Percentiles rank a stretch among this genome's conserved stretches.
These are phyloP conservation scores for Anorthoa munda DNA, from an alignment of 2,888 invertebrate genomes.

Conservation along the genomic window DNA sequence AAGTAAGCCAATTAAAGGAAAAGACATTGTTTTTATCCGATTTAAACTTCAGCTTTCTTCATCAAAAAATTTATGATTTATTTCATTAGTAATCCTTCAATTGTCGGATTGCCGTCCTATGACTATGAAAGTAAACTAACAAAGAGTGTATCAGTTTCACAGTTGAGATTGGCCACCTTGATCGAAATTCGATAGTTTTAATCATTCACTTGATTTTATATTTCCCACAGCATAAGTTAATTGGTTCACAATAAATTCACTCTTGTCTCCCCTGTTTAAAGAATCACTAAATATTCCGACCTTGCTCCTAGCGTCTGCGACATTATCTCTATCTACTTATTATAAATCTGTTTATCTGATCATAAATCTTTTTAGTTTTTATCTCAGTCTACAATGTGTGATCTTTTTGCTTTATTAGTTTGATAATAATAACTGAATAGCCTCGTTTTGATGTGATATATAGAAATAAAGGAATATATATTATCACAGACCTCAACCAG, in stretches of 20 bases:
- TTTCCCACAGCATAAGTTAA: constrained; percentile 32
- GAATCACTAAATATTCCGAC: constrained; percentile 50
- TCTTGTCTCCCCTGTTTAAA: constrained; percentile 14
- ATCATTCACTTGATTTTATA: not conserved
- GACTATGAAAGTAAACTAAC: not conserved
- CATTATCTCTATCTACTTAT: constrained; percentile 64
- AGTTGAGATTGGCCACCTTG: not conserved
- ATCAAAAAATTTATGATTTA: no score
- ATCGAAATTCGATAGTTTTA: not conserved
- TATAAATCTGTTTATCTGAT: constrained; percentile 71
- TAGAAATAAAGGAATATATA: constrained; percentile 26
- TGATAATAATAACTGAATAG: constrained; percentile 62
- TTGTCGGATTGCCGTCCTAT: not conserved
- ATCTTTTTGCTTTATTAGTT: constrained; percentile 67
- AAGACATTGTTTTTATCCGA: not conserved
- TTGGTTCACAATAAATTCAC: constrained; percentile 48
- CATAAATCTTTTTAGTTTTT: constrained; percentile 70
- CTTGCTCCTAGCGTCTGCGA: constrained; percentile 55
- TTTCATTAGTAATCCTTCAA: no score
- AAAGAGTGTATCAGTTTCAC: not conserved
- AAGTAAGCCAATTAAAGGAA: not conserved
- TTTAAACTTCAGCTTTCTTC: not conserved
- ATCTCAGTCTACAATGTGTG: constrained; percentile 68
- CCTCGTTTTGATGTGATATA: constrained; percentile 51
- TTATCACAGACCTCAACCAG: constrained; percentile 32